phyloP scores from a whole-genome alignment of 2,113 vertebrate species.

The Nothoprocta pentlandii region DNA sequence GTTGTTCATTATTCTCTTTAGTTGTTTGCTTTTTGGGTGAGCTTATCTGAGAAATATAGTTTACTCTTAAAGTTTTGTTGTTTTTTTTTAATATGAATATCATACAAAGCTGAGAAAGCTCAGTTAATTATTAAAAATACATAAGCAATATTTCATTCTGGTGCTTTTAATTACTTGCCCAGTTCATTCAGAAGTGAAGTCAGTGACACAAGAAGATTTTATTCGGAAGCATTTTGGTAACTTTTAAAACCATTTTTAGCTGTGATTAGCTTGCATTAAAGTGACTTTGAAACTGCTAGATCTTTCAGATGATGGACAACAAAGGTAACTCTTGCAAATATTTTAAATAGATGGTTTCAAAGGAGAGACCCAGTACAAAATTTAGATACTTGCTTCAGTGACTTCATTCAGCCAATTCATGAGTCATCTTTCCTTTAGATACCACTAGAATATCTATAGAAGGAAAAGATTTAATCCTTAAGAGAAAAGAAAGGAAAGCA shows the following conservation, averaged over 20 bases:
- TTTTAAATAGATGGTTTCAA: background rate
- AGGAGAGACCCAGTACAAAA: background rate
- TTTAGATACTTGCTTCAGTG: background rate
- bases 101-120: no score
- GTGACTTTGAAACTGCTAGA: background rate
- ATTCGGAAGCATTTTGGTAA: background rate
- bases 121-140: no score
- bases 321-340: background rate
- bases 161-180: no score
- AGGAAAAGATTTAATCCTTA: background rate
- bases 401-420: background rate
- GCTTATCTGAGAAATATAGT: no score
- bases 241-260: background rate
- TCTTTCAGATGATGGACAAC: background rate
- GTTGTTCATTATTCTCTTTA: no score
- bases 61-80: no score
- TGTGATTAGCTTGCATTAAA: background rate
- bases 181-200: no score
- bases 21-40: no score
- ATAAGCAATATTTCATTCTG: no score
- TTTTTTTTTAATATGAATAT: no score
- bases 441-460: background rate
- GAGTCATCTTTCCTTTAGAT: background rate
- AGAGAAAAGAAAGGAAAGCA: background rate
- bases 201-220: background rate